A percentile compares a stretch with the other conserved stretches of the same genome.
These are phyloP conservation scores for Cromileptes altivelis DNA, from an alignment of 2,113 vertebrate genomes.

Conservation along the genomic window DNA sequence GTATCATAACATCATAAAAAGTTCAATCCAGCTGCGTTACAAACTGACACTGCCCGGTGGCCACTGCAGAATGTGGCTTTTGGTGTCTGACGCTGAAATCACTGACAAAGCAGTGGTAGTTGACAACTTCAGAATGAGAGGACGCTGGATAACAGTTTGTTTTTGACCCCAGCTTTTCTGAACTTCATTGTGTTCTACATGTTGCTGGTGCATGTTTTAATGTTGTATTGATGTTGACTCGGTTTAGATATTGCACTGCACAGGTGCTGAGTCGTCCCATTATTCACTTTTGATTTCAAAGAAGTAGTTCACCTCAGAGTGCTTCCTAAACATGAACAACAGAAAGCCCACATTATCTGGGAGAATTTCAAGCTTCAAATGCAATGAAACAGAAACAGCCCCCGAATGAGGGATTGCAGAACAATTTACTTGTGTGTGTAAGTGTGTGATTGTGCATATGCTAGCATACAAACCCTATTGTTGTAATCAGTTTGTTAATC, in stretches of 20 bases:
- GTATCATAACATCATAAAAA: too few relatives aligned
- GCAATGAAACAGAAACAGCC: neutral
- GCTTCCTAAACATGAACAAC: neutral
- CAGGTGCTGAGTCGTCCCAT: neutral
- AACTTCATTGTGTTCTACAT: neutral
- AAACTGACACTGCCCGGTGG: too few relatives aligned
- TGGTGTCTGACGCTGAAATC: too few relatives aligned
- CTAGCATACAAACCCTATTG: neutral
- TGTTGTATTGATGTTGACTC: constrained; percentile 17
- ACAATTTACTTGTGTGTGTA: neutral
- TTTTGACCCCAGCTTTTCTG: constrained; percentile 14
- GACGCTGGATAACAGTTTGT: neutral
- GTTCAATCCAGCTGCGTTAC: too few relatives aligned
- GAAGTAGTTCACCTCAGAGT: neutral
- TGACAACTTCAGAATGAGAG: too few relatives aligned
- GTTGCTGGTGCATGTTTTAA: constrained; percentile 52
- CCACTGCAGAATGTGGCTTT: too few relatives aligned
- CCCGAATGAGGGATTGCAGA: constrained; percentile 12
- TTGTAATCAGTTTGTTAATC: constrained; percentile 38
- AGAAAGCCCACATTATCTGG: neutral
- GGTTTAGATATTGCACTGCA: neutral
- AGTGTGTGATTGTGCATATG: constrained; percentile 11
- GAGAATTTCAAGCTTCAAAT: constrained; percentile 1
- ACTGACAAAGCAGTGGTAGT: too few relatives aligned
- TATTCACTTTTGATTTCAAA: constrained; percentile 7